Base-by-base conservation (phyloP, 92 coral and sea anemone species). In the Micromussa lordhowensis region DNA sequence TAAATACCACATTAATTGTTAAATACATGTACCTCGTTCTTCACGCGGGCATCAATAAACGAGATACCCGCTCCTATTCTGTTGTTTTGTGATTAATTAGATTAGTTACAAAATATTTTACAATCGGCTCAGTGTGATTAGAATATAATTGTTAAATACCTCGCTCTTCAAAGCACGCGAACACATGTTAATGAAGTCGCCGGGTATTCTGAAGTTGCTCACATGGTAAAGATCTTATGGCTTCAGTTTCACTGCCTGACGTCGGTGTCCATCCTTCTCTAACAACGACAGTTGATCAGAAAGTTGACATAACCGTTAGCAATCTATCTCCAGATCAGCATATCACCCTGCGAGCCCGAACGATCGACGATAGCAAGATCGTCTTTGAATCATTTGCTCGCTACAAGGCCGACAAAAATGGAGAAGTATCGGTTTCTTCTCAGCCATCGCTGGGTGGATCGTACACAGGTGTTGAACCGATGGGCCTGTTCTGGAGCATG, bases 401-500 rank as follows among this genome's bases (percentile, higher is more conserved):
- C 63, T 89, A 84, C 85, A 68, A 89, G 11, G 82, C 85, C 88
- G 73, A 84, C 22, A 80, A 77, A 32, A 63, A 48, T 89, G 92
- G 92, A 44, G 92, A 57, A 15, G 88, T 89, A 29, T 57, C 54
- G 3, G 75, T 89, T 74, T 21, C 84, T 15, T 83, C 88, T 11
- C 88, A 89, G 21, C 80, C 92, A 4, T 77, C 88, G 14, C 28
- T 68, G 4, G 92, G 92, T 1, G 92, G 89, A 29, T 78, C 85
- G 17, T 89, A 84, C 71, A 53, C 64, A 17, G 92, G 92, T 53
- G 84, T 89, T 29, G 92, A 89, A 63, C 85, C 92, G 12, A 89
- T 89, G 92, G 92, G 92, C 28, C 44, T 84, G 30, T 35, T 89
- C 35, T 89, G 92, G 92, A 89, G 92, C 69, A n/a, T 89, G 29